Evolutionary conservation across 2,113 vertebrate species (phyloP), one percentile per base, ranked within the genome.

Genomic region (Tor tambroides): DNA sequence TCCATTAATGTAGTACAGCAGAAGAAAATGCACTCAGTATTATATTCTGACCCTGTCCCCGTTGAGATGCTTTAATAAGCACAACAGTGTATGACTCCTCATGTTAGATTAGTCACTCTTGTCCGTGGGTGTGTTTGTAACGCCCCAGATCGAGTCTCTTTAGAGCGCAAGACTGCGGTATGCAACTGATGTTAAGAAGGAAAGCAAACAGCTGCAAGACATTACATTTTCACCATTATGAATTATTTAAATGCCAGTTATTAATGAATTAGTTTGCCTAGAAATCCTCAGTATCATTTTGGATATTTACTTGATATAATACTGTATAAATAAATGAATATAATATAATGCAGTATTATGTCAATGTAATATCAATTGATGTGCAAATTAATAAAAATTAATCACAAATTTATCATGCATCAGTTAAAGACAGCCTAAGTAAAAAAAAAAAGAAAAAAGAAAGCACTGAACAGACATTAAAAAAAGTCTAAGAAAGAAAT

Each of bases 61-160:
- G 74, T 71, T 72, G 12, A 59, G 56, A 26, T 74, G 61, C 72
- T 83, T 83, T 80, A 87, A 85, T 83, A 76, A 84, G 76, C 77
- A 84, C 59, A 80, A 61, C 65, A 86, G 67, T 69, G 23, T 28
- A 85, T 77, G 67, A 77, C 59, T 26, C 67, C 67, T 28, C 30
- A 83, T 69, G 35, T 76, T 83, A 46, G 76, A 67, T 84, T 78
- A 83, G 78, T 78, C 86, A 83, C 65, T 49, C 19, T 85, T 81
- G 85, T 46, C 72, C 8, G 46, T 83, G 56, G 79, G 17, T 59
- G 26, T 61, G 49, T 46, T 63, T 83, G 74, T 51, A 46, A 81
- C 49, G 49, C 63, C 61, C 28, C 51, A 83, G 74, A 61, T 74
- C 30, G 54, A 17, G 46, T 15, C 41, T 78, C 17, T 79, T 63